phyloP scores from a whole-genome alignment of 2,113 vertebrate genomes.

The Promerops cafer region DNA sequence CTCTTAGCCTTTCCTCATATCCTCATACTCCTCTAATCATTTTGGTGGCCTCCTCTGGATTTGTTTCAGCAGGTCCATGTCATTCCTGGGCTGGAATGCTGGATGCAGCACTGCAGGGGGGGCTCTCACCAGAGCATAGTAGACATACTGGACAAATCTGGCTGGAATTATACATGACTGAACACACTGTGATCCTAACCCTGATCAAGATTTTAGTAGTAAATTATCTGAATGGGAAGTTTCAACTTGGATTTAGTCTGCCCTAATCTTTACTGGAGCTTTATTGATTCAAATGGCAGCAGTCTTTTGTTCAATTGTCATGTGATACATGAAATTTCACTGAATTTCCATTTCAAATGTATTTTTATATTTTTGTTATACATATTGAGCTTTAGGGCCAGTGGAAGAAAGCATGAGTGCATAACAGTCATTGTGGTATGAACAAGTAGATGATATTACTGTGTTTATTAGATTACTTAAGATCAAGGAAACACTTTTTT shows the following conservation, averaged over 20 bases:
- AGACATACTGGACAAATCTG: background rate
- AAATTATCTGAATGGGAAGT: background rate
- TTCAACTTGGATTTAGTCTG: background rate
- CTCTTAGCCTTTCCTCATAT: background rate
- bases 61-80: fast-evolving
- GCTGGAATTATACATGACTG: background rate
- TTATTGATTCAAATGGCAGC: background rate
- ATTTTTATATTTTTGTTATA: background rate
- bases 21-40: background rate
- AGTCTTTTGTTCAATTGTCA: background rate
- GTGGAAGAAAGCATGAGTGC: background rate
- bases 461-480: background rate
- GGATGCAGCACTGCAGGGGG: fast-evolving
- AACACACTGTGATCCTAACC: background rate
- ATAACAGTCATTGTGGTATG: background rate
- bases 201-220: background rate
- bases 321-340: background rate
- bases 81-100: background rate
- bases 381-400: background rate
- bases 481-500: background rate
- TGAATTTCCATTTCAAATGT: background rate
- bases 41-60: background rate
- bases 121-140: background rate
- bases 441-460: background rate
- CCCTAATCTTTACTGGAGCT: background rate